These are phyloP conservation scores for Epiblema foenella DNA, from an alignment of 2,888 invertebrate genomes.

Conservation along the genomic window DNA sequence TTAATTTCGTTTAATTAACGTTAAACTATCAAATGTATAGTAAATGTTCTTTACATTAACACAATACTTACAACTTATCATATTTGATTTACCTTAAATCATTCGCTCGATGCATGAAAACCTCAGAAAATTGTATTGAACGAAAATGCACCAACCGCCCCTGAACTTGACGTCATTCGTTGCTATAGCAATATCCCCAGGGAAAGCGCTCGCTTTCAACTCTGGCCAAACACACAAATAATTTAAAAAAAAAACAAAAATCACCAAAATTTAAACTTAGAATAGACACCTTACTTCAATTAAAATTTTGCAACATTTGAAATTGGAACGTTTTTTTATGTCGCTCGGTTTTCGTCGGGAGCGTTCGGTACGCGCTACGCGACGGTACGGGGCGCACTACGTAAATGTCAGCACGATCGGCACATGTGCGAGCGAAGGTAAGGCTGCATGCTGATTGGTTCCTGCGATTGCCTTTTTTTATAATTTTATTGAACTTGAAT, in stretches of 20 bases:
- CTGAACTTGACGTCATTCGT: constrained; percentile 82
- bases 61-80: not conserved
- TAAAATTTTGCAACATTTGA: constrained; percentile 51
- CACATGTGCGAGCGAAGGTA: constrained; percentile 79
- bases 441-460: constrained; percentile 60
- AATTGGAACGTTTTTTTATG: constrained; percentile 46
- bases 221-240: constrained; percentile 56
- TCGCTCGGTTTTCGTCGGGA: constrained; percentile 44
- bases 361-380: constrained; percentile 65
- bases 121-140: constrained; percentile 63
- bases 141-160: constrained; percentile 80
- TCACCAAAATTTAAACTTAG: constrained; percentile 48
- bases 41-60: not conserved
- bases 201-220: constrained; percentile 62
- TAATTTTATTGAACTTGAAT: constrained; percentile 5
- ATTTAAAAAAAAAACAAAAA: constrained; percentile 51
- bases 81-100: constrained; percentile 34
- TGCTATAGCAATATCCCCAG: constrained; percentile 77
- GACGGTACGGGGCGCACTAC: constrained; percentile 80
- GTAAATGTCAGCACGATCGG: constrained; percentile 81
- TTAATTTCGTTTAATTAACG: not conserved
- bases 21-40: not conserved
- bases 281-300: constrained; percentile 59
- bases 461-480: constrained; percentile 54
- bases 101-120: constrained; percentile 23